Percentiles rank a stretch among this genome's conserved stretches.
phyloP scores from a whole-genome alignment of 2,113 vertebrate species.

The human (Homo sapiens) region GRCh38 chr9:104961501-104962000 shows the following conservation, averaged over 20 bases:
- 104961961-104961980: neutral
- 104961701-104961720: neutral
- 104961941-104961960: neutral
- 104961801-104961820: constrained; percentile 14
- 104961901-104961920: neutral
- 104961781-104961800: constrained; percentile 61
- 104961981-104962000: constrained; percentile 8
- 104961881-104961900: neutral
- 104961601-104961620: neutral
- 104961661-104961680: constrained; percentile 9
- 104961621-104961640: neutral
- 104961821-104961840: constrained; percentile 43
- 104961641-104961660: neutral
- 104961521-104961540: neutral
- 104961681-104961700: neutral
- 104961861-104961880: neutral
- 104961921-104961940: neutral
- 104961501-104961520: neutral
- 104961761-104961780: constrained; percentile 17
- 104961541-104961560: neutral
- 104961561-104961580: neutral
- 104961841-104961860: neutral
- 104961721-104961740: neutral
- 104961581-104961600: neutral
- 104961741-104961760: constrained; percentile 8